phyloP scores from a whole-genome alignment of 1,140 invertebrate genomes.

The Drosophila pandora region DNA sequence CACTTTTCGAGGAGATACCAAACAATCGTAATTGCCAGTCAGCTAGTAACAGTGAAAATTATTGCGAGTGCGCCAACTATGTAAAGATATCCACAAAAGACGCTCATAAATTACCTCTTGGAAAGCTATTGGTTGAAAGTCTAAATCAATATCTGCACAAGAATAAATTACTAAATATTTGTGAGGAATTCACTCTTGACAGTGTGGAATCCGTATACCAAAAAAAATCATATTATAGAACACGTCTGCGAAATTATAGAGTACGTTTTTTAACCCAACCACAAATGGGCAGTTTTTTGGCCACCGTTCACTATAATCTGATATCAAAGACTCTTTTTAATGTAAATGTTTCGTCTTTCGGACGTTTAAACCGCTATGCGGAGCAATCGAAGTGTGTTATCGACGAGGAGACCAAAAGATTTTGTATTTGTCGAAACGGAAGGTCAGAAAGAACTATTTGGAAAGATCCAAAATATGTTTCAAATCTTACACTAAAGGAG shows the following conservation, averaged over 20 bases:
- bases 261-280: background rate
- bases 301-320: constrained; percentile 1
- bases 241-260: background rate
- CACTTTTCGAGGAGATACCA: background rate
- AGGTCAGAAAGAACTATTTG: background rate
- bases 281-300: background rate
- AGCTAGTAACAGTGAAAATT: background rate
- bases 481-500: background rate
- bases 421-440: background rate
- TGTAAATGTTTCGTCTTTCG: background rate
- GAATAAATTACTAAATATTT: background rate
- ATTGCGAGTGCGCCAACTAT: constrained; percentile 1
- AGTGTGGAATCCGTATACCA: background rate
- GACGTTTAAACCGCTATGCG: background rate
- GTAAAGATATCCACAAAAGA: background rate
- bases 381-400: background rate
- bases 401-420: background rate
- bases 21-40: background rate
- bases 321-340: background rate
- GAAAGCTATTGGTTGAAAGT: background rate
- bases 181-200: background rate
- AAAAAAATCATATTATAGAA: background rate
- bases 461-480: background rate
- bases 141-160: background rate
- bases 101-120: background rate